These are phyloP conservation scores for Pterostichus niger DNA, from an alignment of 2,888 invertebrate species.

Conservation along the genomic window DNA sequence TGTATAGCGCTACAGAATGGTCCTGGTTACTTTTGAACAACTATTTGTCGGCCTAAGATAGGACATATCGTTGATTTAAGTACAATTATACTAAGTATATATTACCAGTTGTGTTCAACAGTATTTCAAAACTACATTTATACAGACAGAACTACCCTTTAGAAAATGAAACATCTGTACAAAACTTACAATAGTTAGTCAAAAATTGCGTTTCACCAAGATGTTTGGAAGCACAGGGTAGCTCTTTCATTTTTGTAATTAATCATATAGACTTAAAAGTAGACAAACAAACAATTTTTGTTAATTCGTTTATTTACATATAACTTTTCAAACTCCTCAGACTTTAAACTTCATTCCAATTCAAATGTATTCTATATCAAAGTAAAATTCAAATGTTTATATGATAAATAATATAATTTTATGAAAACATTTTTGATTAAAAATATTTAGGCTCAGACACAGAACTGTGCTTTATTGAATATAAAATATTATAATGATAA, in stretches of 20 bases:
- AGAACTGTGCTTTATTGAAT: conserved; percentile 57
- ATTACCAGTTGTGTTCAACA: conserved; percentile 66
- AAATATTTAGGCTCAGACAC: conserved; percentile 59
- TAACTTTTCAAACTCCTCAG: not conserved
- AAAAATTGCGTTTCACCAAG: conserved; percentile 44
- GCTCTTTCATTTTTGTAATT: conserved; percentile 53
- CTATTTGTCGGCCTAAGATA: conserved; percentile 65
- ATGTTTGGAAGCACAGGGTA: conserved; percentile 66
- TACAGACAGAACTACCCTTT: conserved; percentile 59
- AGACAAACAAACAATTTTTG: conserved; percentile 21
- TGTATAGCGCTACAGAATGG: conserved; percentile 63
- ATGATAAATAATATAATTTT: conserved; percentile 50
- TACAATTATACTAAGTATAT: conserved; percentile 65
- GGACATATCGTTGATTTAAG: conserved; percentile 67
- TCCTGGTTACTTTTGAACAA: conserved; percentile 61
- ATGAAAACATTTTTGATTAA: conserved; percentile 27
- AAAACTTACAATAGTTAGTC: conserved; percentile 59
- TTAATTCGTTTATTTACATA: conserved; percentile 23
- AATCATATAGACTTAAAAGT: conserved; percentile 41
- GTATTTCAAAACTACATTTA: conserved; percentile 64
- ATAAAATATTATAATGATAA: conserved; percentile 54
- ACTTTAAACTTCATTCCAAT: not conserved
- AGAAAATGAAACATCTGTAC: conserved; percentile 60
- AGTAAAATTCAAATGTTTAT: conserved; percentile 46
- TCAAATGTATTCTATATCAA: conserved; percentile 46